Base-by-base conservation (phyloP, 2,888 invertebrate genomes). In the Laothoe populi region DNA sequence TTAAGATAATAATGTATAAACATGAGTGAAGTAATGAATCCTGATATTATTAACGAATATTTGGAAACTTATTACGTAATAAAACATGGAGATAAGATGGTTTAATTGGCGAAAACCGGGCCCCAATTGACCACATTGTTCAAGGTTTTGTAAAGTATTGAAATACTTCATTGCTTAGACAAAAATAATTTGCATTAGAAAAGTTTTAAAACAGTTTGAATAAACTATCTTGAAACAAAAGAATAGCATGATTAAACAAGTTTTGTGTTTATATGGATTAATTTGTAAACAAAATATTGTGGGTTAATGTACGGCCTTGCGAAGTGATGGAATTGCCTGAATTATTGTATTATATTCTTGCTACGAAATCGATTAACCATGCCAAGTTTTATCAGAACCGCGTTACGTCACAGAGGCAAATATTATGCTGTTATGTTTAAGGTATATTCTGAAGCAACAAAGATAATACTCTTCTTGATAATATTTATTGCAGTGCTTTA, bases 281-380 rank as follows among this genome's bases (percentile, higher is more conserved):
- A n/a, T n/a, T n/a, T 5, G 31, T 49, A n/a, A 26, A 42, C n/a
- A 31, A 31, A 26, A 26, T 16, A 26, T 16, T 26, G 13, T 49
- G 49, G 49, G 49, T 49, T 49, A 49, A 49, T 3, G 49, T 31
- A 31, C 49, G 49, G 26, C 49, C 49, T 31, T 49, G 49, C 10
- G 13, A 16, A 49, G 35, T 11, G 35, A 53, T 21, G 19, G 8
- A 49, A n/a, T 13, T 38, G 38, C 4, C 38, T 4, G 3, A 11
- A 38, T 16, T 26, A 48, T 48, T 8, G n/a, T 49, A 49, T 31
- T 53, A 19, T 19, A 35, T 16, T 53, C 35, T 53, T 26, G 23
- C n/a, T 44, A 13, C 26, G 19, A 60, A 57, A 62, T 59, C 57
- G 64, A 64, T 72, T 63, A 96, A 97, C 85, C 94, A 96, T 86